These are phyloP conservation scores for Bradypus variegatus DNA, from an alignment of 2,797 vertebrate genomes.

Conservation along the genomic window DNA sequence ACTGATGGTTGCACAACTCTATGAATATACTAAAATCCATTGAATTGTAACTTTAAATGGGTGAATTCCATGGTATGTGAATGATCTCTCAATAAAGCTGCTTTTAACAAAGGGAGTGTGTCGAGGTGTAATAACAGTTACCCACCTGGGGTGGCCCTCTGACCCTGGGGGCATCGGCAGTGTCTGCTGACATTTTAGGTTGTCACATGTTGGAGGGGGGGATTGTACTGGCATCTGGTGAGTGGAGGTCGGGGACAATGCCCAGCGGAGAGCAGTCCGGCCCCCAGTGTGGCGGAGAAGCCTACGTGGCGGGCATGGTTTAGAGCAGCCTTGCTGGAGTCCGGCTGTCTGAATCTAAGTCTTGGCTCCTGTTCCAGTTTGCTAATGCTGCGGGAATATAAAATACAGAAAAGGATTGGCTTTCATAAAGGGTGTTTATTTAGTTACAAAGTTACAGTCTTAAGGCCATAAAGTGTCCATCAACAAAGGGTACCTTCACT, in stretches of 20 bases:
- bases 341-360: not conserved
- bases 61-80: not conserved
- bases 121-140: not conserved
- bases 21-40: not conserved
- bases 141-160: not conserved
- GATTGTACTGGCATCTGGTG: not conserved
- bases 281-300: not conserved
- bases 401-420: no score
- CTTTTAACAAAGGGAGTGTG: not conserved
- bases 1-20: no score
- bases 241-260: not conserved
- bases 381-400: no score
- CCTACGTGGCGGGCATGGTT: fast-evolving
- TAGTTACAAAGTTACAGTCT: no score
- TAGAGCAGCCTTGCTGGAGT: not conserved
- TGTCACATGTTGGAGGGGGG: not conserved
- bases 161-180: not conserved
- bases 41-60: not conserved
- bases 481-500: no score
- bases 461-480: no score
- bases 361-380: no score
- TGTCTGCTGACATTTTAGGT: not conserved
- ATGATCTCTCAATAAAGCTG: not conserved
- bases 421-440: no score
- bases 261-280: no score